Percentiles rank a stretch among this genome's conserved stretches.
These are phyloP conservation scores for Myrmecophaga tridactyla DNA, from an alignment of 2,113 vertebrate species.

Conservation along the genomic window DNA sequence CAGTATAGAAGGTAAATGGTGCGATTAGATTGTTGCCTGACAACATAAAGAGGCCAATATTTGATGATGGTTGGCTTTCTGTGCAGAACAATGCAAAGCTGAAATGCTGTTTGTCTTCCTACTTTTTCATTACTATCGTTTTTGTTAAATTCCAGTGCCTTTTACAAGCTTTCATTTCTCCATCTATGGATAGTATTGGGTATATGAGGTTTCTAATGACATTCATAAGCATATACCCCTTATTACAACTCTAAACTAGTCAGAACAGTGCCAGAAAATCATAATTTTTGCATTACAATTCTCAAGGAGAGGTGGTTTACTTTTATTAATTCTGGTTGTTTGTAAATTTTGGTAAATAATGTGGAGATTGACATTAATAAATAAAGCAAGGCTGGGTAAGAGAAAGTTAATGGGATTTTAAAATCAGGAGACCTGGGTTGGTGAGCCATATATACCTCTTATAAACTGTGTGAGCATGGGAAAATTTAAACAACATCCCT, in stretches of 20 bases:
- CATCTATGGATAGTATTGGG: slow-evolving; percentile 43
- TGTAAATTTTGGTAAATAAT: slow-evolving; percentile 15
- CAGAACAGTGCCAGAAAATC: background rate
- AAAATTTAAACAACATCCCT: slow-evolving; percentile 33
- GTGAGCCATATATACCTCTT: background rate
- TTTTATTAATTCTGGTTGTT: slow-evolving; percentile 38
- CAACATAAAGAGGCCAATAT: slow-evolving; percentile 64
- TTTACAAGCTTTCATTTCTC: slow-evolving; percentile 59
- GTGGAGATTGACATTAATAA: slow-evolving; percentile 3
- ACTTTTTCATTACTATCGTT: slow-evolving; percentile 69
- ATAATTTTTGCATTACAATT: slow-evolving; percentile 3
- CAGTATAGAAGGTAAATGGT: slow-evolving; percentile 26
- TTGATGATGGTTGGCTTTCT: slow-evolving; percentile 69
- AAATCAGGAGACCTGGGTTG: slow-evolving; percentile 24
- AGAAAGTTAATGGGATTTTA: slow-evolving; percentile 38
- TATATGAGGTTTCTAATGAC: slow-evolving; percentile 68
- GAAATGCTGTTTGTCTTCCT: slow-evolving; percentile 69
- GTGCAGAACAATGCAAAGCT: slow-evolving; percentile 32
- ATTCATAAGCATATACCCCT: background rate
- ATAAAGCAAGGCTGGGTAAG: slow-evolving; percentile 20
- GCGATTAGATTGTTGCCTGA: slow-evolving; percentile 58
- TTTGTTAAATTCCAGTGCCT: slow-evolving; percentile 65
- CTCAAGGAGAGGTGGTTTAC: slow-evolving; percentile 13
- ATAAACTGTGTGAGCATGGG: background rate
- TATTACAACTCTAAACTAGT: background rate